These are phyloP conservation scores for Minunthozetes semirufus DNA, from an alignment of 2,888 invertebrate genomes.

Conservation along the genomic window DNA sequence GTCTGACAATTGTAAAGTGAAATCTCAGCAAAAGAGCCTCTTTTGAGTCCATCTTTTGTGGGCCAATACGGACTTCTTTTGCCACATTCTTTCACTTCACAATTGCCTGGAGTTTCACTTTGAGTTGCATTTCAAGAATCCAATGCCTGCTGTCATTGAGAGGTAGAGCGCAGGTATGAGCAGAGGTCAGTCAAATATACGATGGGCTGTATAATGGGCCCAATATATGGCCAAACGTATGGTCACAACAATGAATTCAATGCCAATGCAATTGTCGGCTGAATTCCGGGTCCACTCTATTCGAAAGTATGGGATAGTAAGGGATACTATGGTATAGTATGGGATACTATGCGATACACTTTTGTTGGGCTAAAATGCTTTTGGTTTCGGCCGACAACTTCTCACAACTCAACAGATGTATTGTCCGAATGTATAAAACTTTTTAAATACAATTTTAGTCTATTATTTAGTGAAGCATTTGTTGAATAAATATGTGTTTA, in stretches of 20 bases:
- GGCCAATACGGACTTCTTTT: constrained; percentile 1
- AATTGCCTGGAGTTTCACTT: background rate
- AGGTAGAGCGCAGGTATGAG: background rate
- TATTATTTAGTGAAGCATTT: constrained; percentile 15
- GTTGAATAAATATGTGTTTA: constrained; percentile 29
- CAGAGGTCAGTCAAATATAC: constrained; percentile 3
- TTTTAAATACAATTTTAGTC: constrained; percentile 27
- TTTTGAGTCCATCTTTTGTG: constrained; percentile 27
- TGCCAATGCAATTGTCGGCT: background rate
- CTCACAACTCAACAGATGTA: constrained; percentile 23
- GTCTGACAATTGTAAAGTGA: constrained; percentile 15
- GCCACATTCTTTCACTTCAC: constrained; percentile 17
- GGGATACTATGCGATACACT: constrained; percentile 5
- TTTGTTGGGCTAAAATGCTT: background rate
- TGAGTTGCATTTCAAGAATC: background rate
- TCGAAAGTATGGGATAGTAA: background rate
- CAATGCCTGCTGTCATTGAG: background rate
- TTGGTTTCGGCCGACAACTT: constrained; percentile 12
- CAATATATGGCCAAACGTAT: constrained; percentile 3
- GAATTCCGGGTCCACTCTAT: constrained; percentile 22
- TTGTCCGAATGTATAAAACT: constrained; percentile 14
- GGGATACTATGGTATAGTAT: background rate
- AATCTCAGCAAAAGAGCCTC: constrained; percentile 18
- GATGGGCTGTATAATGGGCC: background rate
- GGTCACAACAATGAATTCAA: constrained; percentile 23